phyloP scores from a whole-genome alignment of 2,797 vertebrate genomes.

The Choloepus didactylus region DNA sequence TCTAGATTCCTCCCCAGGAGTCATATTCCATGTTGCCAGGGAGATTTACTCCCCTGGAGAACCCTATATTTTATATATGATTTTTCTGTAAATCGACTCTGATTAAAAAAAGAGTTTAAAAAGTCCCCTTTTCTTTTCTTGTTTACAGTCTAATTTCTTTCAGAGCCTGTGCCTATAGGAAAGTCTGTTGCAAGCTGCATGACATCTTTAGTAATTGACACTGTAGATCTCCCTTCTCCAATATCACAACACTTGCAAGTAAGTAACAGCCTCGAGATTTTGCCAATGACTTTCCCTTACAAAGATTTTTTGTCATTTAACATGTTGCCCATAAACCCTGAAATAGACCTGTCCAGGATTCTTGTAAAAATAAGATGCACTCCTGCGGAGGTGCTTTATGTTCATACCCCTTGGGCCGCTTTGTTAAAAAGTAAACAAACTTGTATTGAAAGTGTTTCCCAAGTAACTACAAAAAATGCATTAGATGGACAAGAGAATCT shows the following conservation, averaged over 20 bases:
- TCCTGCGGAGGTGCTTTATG: neutral
- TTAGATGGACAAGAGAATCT: neutral
- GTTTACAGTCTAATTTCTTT: neutral
- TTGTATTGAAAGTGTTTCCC: neutral
- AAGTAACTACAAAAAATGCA: neutral
- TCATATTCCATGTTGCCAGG: too few relatives aligned
- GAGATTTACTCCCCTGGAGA: too few relatives aligned
- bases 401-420: neutral
- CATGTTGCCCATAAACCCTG: neutral
- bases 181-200: neutral
- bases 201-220: neutral
- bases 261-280: neutral
- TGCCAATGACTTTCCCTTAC: neutral
- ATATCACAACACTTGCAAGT: neutral
- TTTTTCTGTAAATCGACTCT: too few relatives aligned
- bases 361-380: neutral
- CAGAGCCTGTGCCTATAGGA: neutral
- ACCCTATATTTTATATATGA: too few relatives aligned
- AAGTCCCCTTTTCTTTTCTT: neutral
- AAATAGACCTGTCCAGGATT: slow-evolving; percentile 1
- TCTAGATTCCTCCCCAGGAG: too few relatives aligned
- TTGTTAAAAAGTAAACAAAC: slow-evolving; percentile 2
- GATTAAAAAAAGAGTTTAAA: too few relatives aligned
- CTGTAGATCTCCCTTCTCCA: neutral
- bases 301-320: neutral